Base-by-base conservation (phyloP, 2,113 vertebrate genomes). In the Siphamia tubifer region DNA sequence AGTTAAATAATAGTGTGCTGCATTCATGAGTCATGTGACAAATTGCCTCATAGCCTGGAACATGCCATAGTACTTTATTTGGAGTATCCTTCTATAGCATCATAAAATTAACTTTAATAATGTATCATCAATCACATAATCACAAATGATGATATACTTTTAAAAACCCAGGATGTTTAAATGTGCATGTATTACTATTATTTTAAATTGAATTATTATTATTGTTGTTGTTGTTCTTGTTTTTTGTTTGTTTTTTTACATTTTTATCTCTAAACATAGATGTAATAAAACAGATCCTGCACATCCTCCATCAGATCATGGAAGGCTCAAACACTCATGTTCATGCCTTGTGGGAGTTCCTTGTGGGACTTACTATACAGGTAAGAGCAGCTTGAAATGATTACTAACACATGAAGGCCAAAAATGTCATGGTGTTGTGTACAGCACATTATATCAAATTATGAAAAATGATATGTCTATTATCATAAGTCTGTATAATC, bases 291-390 rank as follows among this genome's bases (percentile, higher is more conserved):
- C 43, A 69, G n/a, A 31, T 61, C 40, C 9, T 63, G 66, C 55
- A 78, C 34, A 30, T 49, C 12, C 35, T 55, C 49, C 36, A 44
- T 40, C 43, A 35, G 17, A 42, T 64, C 2, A 13, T 21, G n/a
- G 48, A 62, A 39, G 68, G 80, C 8, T 48, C 49, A 38, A 8
- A 8, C 2, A 13, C 11, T 21, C 40, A 64, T n/a, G 24, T 53
- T 15, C 19, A 52, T 25, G 61, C 53, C 21, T 44, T 0, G 10
- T 39, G 1, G 43, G 55, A 64, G 31, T 25, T 74, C 31, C 55
- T 86, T 17, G 34, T 27, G 57, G 66, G 65, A 72, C 25, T 81
- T 5, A 47, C 17, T 21, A 32, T 47, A 8, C 75, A 90, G 85
- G 90, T 92, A 67, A 15, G 68, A 23, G 17, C 28, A 9, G 8